These are phyloP conservation scores for Drosophila ohnishii DNA, from an alignment of 1,140 invertebrate genomes.

Conservation along the genomic window DNA sequence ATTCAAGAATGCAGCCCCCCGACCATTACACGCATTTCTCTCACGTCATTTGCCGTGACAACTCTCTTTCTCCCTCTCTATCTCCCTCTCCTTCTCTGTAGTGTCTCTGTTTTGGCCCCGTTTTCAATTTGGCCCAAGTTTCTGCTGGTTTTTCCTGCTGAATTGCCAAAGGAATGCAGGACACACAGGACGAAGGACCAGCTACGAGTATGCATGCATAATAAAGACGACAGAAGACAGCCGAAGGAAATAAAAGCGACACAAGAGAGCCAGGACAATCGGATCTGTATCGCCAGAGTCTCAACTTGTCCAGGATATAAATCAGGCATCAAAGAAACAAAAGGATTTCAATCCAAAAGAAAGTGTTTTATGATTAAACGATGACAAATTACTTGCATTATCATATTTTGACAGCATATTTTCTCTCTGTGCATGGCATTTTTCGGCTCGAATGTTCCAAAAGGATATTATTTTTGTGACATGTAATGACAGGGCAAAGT, in stretches of 20 bases:
- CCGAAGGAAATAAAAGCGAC: conserved; percentile 12
- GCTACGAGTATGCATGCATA: conserved; percentile 65
- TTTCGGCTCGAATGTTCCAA: conserved; percentile 7
- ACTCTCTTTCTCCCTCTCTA: conserved; percentile 11
- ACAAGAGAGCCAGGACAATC: conserved; percentile 39
- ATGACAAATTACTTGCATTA: not conserved
- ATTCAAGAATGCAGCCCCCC: conserved; percentile 9
- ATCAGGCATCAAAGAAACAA: not conserved
- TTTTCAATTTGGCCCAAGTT: conserved; percentile 64
- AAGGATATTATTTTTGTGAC: conserved; percentile 9
- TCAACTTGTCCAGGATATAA: conserved; percentile 34
- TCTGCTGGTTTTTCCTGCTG: conserved; percentile 3
- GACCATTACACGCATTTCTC: conserved; percentile 58
- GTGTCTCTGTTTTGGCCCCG: not conserved
- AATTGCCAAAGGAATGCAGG: conserved; percentile 15
- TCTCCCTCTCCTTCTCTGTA: not conserved
- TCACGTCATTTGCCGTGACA: conserved; percentile 65
- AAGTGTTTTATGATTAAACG: not conserved
- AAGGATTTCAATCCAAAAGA: not conserved
- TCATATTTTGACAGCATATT: not conserved
- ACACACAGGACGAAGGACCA: not conserved
- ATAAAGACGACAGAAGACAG: conserved; percentile 63
- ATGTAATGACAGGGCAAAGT: conserved; percentile 24
- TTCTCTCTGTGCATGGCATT: conserved; percentile 2
- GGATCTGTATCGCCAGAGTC: conserved; percentile 57